Evolutionary conservation across 2,113 vertebrate genomes (phyloP).

Genomic region (Ciconia maguari): DNA sequence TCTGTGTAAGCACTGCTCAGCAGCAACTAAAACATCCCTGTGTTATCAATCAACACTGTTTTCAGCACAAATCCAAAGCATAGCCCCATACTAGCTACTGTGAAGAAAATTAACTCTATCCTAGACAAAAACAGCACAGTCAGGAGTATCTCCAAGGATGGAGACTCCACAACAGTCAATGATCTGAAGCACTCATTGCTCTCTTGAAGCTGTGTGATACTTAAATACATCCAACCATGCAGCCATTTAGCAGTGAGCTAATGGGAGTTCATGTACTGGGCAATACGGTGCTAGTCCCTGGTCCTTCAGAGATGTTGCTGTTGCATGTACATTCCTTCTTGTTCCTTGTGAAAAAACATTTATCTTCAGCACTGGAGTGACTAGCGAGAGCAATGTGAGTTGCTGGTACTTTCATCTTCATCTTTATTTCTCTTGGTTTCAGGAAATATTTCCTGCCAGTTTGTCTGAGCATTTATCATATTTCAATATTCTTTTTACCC

Average conservation of each 20-base stretch:
- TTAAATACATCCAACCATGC: background rate
- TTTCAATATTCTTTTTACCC: background rate
- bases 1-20: no score
- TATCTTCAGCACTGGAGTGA: background rate
- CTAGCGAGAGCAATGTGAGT: background rate
- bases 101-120: no score
- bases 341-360: background rate
- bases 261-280: background rate
- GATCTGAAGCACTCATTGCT: background rate
- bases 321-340: background rate
- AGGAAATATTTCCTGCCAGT: background rate
- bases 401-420: slow-evolving; percentile 4
- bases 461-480: background rate
- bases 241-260: background rate
- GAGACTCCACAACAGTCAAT: background rate
- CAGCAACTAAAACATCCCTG: no score
- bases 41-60: no score
- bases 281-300: background rate
- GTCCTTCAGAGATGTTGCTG: background rate
- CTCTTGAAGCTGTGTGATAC: background rate
- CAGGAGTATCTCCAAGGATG: slow-evolving; percentile 20
- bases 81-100: no score
- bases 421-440: slow-evolving; percentile 10
- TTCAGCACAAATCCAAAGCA: no score
- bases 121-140: background rate